Conservation (phyloP, 2,797 vertebrate species). For the Parauchenoglanis ngamensis region DNA sequence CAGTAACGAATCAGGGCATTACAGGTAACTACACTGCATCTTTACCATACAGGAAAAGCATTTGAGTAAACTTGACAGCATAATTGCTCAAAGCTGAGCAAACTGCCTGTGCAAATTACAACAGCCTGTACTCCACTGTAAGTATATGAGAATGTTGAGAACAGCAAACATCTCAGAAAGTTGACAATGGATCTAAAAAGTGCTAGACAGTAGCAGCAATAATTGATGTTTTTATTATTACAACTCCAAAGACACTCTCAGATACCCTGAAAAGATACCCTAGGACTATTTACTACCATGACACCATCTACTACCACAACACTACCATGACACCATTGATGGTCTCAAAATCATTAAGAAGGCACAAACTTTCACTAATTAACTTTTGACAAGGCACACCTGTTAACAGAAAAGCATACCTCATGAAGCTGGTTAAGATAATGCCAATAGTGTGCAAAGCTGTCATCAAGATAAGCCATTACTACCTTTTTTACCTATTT, state of each 20-base stretch:
- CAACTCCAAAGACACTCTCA: neutral
- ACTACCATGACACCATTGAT: no score
- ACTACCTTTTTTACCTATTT: no score
- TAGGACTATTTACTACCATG: no score
- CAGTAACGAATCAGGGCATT: neutral
- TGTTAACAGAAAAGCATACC: no score
- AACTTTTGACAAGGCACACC: no score
- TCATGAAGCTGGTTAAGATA: no score
- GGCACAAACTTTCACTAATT: no score
- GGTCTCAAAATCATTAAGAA: no score
- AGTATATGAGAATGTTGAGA: neutral
- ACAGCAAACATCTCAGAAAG: neutral
- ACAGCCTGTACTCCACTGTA: neutral
- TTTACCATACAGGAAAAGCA: neutral
- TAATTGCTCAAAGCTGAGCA: neutral
- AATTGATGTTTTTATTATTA: neutral
- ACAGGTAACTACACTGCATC: neutral
- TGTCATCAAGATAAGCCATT: no score
- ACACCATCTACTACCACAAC: no score
- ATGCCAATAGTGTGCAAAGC: no score
- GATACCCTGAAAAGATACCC: neutral
- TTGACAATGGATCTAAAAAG: neutral
- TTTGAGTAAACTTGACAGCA: neutral
- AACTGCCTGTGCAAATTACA: neutral
- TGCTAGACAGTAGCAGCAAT: neutral